Conservation (phyloP, 1,140 invertebrate genomes). For the Drosophila simulans region DNA sequence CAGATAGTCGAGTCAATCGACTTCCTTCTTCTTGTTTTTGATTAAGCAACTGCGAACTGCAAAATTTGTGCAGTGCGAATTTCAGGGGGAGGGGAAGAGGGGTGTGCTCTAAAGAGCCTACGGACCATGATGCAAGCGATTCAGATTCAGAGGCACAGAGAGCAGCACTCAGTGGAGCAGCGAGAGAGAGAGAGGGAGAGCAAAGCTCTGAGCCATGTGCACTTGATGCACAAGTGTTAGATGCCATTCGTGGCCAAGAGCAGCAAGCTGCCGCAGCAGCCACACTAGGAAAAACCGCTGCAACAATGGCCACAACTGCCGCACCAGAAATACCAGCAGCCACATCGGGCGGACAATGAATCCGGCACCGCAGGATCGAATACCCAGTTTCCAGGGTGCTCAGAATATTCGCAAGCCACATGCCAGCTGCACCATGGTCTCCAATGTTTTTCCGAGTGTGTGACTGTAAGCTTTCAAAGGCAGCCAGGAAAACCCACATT, state of each 20-base stretch:
- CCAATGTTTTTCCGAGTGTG: conserved; percentile 18
- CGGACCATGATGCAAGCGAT: conserved; percentile 42
- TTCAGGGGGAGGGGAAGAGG: not conserved
- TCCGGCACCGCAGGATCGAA: not conserved
- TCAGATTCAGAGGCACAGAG: conserved; percentile 8
- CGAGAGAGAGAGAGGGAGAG: conserved; percentile 8
- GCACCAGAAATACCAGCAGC: conserved; percentile 28
- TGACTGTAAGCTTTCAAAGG: conserved; percentile 12
- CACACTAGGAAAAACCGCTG: conserved; percentile 55
- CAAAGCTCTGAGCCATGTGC: conserved; percentile 41
- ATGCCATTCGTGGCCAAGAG: conserved; percentile 54
- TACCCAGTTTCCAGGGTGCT: no score
- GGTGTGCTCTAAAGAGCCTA: not conserved
- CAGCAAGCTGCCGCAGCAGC: conserved; percentile 49
- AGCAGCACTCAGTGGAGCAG: conserved; percentile 7
- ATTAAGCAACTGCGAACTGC: conserved; percentile 29
- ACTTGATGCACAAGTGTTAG: conserved; percentile 65
- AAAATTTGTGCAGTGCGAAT: conserved; percentile 23
- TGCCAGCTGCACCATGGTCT: not conserved
- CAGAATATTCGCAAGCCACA: no score
- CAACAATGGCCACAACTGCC: conserved; percentile 56
- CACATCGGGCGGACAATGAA: conserved; percentile 82
- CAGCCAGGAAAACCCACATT: conserved; percentile 64
- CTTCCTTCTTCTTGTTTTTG: conserved; percentile 4
- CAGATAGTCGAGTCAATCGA: no score